Percentiles rank a stretch among this genome's conserved stretches.
Evolutionary conservation across 2,797 vertebrate genomes (phyloP).

Genomic region (Melopsittacus undulatus): DNA sequence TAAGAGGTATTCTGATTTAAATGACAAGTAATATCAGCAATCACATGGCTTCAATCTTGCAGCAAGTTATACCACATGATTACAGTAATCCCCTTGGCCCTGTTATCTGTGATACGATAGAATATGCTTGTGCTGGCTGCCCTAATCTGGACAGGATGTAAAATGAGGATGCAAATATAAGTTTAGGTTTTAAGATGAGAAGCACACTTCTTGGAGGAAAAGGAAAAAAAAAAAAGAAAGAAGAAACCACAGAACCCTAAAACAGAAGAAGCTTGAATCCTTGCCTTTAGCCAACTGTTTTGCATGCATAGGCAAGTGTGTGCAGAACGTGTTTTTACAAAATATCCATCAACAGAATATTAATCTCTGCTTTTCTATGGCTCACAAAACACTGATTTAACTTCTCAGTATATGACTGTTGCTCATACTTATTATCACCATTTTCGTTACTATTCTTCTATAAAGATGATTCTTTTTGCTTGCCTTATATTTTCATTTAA

Average conservation of each 20-base stretch:
- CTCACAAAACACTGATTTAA: conserved; percentile 7
- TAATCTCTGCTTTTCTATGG: neutral
- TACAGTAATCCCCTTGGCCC: conserved; percentile 14
- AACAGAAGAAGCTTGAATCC: neutral
- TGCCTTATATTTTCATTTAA: neutral
- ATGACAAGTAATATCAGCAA: neutral
- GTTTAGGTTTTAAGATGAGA: neutral
- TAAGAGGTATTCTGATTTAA: conserved; percentile 15
- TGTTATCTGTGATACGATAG: neutral
- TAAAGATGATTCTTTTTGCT: neutral
- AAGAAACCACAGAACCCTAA: neutral
- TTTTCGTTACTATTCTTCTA: neutral
- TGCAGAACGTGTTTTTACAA: neutral
- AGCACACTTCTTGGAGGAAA: neutral
- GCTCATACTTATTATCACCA: neutral
- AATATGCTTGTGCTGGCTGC: neutral
- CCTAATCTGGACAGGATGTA: neutral
- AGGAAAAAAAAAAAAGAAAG: neutral
- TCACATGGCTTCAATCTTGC: neutral
- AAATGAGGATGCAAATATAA: neutral
- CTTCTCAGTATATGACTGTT: neutral
- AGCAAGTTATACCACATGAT: neutral
- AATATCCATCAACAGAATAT: neutral
- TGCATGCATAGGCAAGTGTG: neutral
- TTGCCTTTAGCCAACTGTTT: neutral